Evolutionary conservation across 2,888 invertebrate species (phyloP).

Genomic region (Nipponacmea schrenckii): DNA sequence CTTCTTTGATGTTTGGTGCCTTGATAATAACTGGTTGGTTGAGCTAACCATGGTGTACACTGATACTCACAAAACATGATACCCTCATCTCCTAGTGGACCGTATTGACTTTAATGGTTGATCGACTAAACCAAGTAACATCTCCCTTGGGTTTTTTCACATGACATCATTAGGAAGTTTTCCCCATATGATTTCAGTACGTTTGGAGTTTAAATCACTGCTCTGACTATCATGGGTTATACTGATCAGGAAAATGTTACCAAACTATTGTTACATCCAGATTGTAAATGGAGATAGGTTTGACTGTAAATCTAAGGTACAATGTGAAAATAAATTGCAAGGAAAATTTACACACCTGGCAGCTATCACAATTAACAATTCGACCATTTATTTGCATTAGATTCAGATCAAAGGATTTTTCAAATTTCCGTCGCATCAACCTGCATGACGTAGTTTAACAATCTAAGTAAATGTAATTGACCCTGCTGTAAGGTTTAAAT

Average conservation of each 20-base stretch:
- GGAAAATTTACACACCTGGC: not conserved
- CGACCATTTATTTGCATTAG: conserved; percentile 3
- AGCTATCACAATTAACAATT: not conserved
- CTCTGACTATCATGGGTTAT: too few relatives aligned
- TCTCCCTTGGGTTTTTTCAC: not conserved
- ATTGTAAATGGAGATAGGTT: too few relatives aligned
- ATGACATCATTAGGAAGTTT: not conserved
- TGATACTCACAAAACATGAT: not conserved
- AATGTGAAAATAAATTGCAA: not conserved
- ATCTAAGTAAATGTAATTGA: not conserved
- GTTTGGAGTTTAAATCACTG: too few relatives aligned
- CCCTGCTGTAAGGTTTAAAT: not conserved
- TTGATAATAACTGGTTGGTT: not conserved
- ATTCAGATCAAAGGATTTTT: not conserved
- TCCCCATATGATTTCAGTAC: too few relatives aligned
- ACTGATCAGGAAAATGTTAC: too few relatives aligned
- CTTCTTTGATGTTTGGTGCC: not conserved
- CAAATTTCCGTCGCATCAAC: not conserved
- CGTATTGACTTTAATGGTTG: not conserved
- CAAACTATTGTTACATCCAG: too few relatives aligned
- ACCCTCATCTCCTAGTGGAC: conserved; percentile 1
- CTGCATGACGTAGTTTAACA: not conserved
- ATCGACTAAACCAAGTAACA: not conserved
- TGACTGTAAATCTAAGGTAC: too few relatives aligned
- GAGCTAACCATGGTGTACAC: not conserved